These are phyloP conservation scores for Tyria jacobaeae DNA, from an alignment of 2,888 invertebrate species.

Conservation along the genomic window DNA sequence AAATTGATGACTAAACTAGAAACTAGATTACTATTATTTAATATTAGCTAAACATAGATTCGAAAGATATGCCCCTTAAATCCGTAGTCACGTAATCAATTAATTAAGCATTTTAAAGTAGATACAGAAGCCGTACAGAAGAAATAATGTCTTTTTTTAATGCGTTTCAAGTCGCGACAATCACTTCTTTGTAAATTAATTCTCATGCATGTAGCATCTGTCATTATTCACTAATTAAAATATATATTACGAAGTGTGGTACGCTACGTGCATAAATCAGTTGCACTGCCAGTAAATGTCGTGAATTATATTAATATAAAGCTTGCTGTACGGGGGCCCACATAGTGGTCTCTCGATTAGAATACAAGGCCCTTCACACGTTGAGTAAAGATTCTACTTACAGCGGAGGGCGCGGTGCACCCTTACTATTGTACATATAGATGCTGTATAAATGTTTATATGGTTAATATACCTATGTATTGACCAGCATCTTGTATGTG, in stretches of 20 bases:
- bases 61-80: slow-evolving; percentile 29
- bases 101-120: slow-evolving; percentile 28
- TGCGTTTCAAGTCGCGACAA: slow-evolving; percentile 52
- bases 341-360: slow-evolving; percentile 73
- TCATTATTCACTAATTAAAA: too few relatives aligned
- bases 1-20: too few relatives aligned
- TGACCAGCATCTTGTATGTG: slow-evolving; percentile 80
- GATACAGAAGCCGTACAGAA: slow-evolving; percentile 28
- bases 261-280: slow-evolving; percentile 69
- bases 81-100: slow-evolving; percentile 24
- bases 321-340: slow-evolving; percentile 70
- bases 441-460: slow-evolving; percentile 84
- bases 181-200: slow-evolving; percentile 67
- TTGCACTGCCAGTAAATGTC: slow-evolving; percentile 81
- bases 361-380: slow-evolving; percentile 51
- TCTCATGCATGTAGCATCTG: slow-evolving; percentile 80
- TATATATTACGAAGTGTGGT: slow-evolving; percentile 47
- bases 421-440: slow-evolving; percentile 82
- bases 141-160: slow-evolving; percentile 47
- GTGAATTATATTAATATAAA: slow-evolving; percentile 58
- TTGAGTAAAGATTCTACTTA: slow-evolving; percentile 33
- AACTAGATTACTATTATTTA: too few relatives aligned
- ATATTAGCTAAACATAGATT: slow-evolving; percentile 53
- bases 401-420: slow-evolving; percentile 62
- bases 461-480: slow-evolving; percentile 74